Evolutionary conservation across 2,797 vertebrate species (phyloP), one percentile per base, ranked within the genome.

Genomic region (Arremon brunneinucha): DNA sequence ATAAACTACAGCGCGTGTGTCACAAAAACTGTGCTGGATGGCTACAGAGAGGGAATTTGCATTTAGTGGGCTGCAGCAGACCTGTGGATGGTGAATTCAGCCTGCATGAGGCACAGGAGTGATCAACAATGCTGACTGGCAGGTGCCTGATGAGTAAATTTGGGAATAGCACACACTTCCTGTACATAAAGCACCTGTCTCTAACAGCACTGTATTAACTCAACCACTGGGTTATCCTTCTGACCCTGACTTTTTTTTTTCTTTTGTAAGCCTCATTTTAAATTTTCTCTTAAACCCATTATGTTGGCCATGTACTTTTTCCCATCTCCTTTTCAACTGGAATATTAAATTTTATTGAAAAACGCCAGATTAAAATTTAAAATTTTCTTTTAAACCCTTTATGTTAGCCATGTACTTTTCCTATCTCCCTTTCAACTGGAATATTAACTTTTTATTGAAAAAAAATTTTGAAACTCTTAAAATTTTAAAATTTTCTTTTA

Each of bases 1-100:
- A 95, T 90, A 97, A 97, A 97, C 7, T 50, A 50, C 9, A 55
- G 43, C 5, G 1, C 21, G n/a, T 39, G 78, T 96, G 35, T 67
- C 91, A 94, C 72, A 30, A 35, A 87, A 70, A 53, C 44, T 50
- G 49, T 50, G 49, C 74, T 62, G 57, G 94, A 70, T 46, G 65
- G 49, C 87, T 93, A 35, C 14, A 23, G 39, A 80, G 68, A 55
- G 76, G 28, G 24, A 80, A 91, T 56, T 24, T 87, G 49, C 68
- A 35, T 47, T 82, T 68, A 59, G 83, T 47, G 70, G 85, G 35
- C 30, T 83, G 72, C 16, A 90, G 76, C 47, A 70, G 41, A 39
- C 55, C 27, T 75, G 44, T n/a, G 8, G 28, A 46, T 64, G 69
- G 77, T 49, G 28, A 46, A 41, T 53, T 87, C 89, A 78, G 69